Percentiles rank a stretch among this genome's conserved stretches.
phyloP scores from a whole-genome alignment of 2,797 vertebrate species.

The Pampus argenteus region DNA sequence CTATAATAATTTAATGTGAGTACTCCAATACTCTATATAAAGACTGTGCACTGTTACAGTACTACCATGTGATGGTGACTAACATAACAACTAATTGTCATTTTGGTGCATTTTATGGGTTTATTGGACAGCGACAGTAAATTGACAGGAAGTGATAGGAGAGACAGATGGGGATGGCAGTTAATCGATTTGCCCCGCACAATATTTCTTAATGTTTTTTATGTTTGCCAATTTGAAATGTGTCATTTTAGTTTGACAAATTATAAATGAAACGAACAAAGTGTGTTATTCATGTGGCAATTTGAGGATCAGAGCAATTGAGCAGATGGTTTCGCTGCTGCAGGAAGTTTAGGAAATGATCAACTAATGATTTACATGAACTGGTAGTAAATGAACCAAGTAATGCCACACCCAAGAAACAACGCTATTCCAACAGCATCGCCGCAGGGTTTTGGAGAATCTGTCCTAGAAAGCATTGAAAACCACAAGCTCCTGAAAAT shows the following conservation, averaged over 20 bases:
- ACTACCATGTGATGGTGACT: no score
- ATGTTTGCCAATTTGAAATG: no score
- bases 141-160: background rate
- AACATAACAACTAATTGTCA: no score
- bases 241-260: no score
- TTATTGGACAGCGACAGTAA: background rate
- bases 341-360: background rate
- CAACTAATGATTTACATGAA: background rate
- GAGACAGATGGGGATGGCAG: background rate
- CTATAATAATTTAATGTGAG: no score
- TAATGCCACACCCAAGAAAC: conserved; percentile 9
- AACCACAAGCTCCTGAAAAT: conserved; percentile 13
- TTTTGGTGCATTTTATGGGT: no score
- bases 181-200: background rate
- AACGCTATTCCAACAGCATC: conserved; percentile 7
- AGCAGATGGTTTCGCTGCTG: background rate
- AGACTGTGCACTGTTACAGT: no score
- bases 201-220: background rate
- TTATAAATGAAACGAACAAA: background rate
- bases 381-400: background rate
- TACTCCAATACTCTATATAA: no score
- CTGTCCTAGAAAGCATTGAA: background rate
- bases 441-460: background rate
- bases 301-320: background rate
- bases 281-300: background rate